Base-by-base conservation (phyloP, 2,888 invertebrate genomes). In the Aspidiotus rigidus region DNA sequence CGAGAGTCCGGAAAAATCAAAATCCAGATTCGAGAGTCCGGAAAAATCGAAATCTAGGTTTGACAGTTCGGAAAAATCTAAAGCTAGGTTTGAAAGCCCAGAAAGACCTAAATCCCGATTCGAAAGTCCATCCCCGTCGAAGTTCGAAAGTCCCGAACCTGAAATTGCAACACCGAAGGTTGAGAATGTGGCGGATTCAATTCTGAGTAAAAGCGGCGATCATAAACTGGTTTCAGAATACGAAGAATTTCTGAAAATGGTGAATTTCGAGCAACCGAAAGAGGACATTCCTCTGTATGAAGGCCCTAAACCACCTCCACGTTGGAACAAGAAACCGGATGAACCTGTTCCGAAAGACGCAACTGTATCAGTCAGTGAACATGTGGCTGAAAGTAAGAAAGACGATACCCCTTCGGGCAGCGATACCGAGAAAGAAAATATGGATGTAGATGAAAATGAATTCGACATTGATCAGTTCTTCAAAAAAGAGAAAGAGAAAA, bases 241-340 rank as follows among this genome's bases (percentile, higher is more conserved):
- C 63, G 72, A 71, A 71, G 69, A 72, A 54, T 72, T 72, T 62
- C 56, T 72, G 44, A 72, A 72, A 70, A 71, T 70, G 63, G 72
- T 72, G 2, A 59, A 49, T 5, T 57, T 70, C 40, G 64, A 64
- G 7, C 17, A 16, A 40, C 16, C 54, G 3, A 54, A 57, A 16
- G 54, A 59, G 3, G 44, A 53, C 8, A 11, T 17, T 49, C 41
- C 42, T 40, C 28, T 44, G 63, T 59, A 67, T 54, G 62, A 56
- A 62, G 57, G 64, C 9, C 59, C 62, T 3, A 67, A 66, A 41
- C 57, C 54, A 9, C 53, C 60, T 7, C 53, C 53, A 11, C n/a
- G 13, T 15, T 28, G 17, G 10, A 28, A 40, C 9, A 62, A 62
- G 17, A 16, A 6, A n/a, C 42, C 62, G 9, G 11, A 40, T 42